Evolutionary conservation across 1,140 invertebrate genomes (phyloP), one percentile per base, ranked within the genome.

Genomic region (Plectus sambesii): DNA sequence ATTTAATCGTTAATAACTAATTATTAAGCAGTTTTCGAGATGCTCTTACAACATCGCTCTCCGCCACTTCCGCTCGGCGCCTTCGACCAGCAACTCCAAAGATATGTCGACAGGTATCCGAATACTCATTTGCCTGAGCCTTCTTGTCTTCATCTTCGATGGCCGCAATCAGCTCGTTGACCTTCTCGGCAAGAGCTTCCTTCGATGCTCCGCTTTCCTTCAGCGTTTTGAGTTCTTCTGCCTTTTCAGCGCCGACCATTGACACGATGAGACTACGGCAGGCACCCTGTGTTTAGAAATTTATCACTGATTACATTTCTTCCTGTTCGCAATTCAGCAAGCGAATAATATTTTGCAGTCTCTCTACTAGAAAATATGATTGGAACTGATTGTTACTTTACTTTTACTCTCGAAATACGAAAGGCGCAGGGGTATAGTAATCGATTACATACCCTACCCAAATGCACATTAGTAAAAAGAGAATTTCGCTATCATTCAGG

Each of bases 231-330:
- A 59, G n/a, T 33, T 57, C 42, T 3, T 42, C 36, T 5, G 58
- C 58, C 5, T 37, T 46, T 20, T 59, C 58, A 15, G 56, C 53
- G 0, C 58, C 58, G 3, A 59, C 43, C 12, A 53, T 38, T 5
- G 42, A 38, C 17, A 51, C 20, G 25, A 59, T 39, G 12, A 52
- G 53, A 25, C 48, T 40, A 9, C 53, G 53, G 44, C 53, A 55
- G 9, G 42, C 53, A 2, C 25, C 52, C 40, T 55, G 53, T n/a
- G n/a, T n/a, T n/a, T n/a, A n/a, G n/a, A n/a, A n/a, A n/a, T n/a
- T n/a, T n/a, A n/a, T n/a, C n/a, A n/a, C n/a, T n/a, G n/a, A n/a
- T n/a, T n/a, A n/a, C n/a, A n/a, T n/a, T n/a, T n/a, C n/a, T n/a
- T n/a, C n/a, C n/a, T n/a, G n/a, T n/a, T n/a, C n/a, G n/a, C n/a